phyloP scores from a whole-genome alignment of 1,140 invertebrate species.

The Heterodera schachtii region DNA sequence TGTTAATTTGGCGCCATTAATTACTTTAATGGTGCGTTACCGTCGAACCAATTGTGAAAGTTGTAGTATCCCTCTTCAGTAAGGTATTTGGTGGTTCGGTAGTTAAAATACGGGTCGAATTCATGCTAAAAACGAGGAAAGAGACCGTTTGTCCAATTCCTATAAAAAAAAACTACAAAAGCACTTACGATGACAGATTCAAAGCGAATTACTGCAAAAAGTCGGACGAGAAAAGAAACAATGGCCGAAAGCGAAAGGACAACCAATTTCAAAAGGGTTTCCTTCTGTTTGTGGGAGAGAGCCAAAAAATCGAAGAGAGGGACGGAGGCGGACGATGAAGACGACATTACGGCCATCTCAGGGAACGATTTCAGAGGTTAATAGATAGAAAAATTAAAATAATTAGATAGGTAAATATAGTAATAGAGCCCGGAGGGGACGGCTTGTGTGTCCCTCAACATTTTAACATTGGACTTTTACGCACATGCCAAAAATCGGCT shows the following conservation, averaged over 20 bases:
- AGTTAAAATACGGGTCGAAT: slow-evolving; percentile 78
- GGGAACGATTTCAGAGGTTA: too few relatives aligned
- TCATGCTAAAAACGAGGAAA: slow-evolving; percentile 7
- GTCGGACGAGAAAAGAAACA: slow-evolving; percentile 90
- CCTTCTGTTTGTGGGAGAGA: slow-evolving; percentile 30
- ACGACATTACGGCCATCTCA: not conserved
- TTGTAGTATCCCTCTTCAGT: slow-evolving; percentile 99
- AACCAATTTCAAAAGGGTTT: slow-evolving; percentile 41
- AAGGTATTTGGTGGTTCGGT: slow-evolving; percentile 96
- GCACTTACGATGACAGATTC: slow-evolving; percentile 99
- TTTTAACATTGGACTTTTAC: too few relatives aligned
- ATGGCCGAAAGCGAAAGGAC: slow-evolving; percentile 40
- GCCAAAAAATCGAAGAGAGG: not conserved
- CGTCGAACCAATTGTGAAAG: slow-evolving; percentile 98
- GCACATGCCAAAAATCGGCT: too few relatives aligned
- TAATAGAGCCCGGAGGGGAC: too few relatives aligned
- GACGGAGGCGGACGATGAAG: not conserved
- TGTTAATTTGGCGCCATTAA: not conserved
- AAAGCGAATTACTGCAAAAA: slow-evolving; percentile 98
- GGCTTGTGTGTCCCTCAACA: too few relatives aligned
- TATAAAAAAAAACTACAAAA: slow-evolving; percentile 73
- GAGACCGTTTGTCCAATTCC: too few relatives aligned
- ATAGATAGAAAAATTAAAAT: too few relatives aligned
- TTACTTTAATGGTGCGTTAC: not conserved
- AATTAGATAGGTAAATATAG: too few relatives aligned